Evolutionary conservation across 2,113 vertebrate genomes (phyloP).

Genomic region (Crotalus horridus): DNA sequence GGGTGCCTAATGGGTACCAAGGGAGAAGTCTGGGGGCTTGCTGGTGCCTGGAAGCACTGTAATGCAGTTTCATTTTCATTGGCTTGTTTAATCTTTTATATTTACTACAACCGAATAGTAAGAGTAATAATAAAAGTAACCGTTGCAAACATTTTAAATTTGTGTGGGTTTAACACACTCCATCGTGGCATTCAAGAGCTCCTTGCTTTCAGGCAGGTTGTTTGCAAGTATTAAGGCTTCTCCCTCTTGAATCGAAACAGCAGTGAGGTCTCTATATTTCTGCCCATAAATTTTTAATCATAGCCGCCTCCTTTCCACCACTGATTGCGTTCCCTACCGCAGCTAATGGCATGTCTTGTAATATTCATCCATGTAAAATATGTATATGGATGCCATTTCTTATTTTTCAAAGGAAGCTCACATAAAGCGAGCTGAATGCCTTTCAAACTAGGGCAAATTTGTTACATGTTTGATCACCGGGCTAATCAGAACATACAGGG

Average conservation of each 20-base stretch:
- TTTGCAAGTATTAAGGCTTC: slow-evolving; percentile 46
- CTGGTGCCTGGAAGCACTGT: not conserved
- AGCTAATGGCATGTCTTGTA: slow-evolving; percentile 64
- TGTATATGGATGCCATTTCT: slow-evolving; percentile 56
- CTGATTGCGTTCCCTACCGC: slow-evolving; percentile 67
- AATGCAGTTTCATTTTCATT: not conserved
- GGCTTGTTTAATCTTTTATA: slow-evolving; percentile 13
- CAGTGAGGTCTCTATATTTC: slow-evolving; percentile 63
- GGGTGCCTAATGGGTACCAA: not conserved
- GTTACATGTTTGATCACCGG: slow-evolving; percentile 48
- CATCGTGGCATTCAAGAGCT: slow-evolving; percentile 3
- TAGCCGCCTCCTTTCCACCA: slow-evolving; percentile 51
- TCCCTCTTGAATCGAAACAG: slow-evolving; percentile 51
- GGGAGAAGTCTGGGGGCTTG: not conserved
- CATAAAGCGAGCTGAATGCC: slow-evolving; percentile 50
- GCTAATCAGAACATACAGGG: slow-evolving; percentile 40
- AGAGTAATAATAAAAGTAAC: not conserved
- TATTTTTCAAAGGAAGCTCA: slow-evolving; percentile 66
- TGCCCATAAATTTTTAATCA: slow-evolving; percentile 74
- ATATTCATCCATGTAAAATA: slow-evolving; percentile 71
- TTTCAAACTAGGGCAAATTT: slow-evolving; percentile 41
- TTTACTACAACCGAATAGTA: not conserved
- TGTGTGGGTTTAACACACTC: not conserved
- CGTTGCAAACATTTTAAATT: not conserved
- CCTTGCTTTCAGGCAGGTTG: slow-evolving; percentile 27